Evolutionary conservation across 2,113 vertebrate species (phyloP), one percentile per base, ranked within the genome.

Genomic region (Hystrix cristata): DNA sequence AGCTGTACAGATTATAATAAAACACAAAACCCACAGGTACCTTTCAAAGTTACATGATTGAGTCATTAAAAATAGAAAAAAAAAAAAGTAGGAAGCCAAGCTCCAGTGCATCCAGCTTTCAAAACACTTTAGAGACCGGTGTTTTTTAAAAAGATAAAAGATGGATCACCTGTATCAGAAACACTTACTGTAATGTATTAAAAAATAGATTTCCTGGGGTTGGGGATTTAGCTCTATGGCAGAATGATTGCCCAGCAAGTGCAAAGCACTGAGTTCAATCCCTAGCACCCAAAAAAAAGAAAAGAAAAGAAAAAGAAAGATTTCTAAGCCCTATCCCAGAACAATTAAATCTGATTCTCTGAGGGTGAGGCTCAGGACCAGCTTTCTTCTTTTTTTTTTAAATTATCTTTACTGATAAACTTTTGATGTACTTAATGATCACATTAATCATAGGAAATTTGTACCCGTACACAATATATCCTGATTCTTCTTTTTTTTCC

Each of bases 31-130:
- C 51, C 60, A 83, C 13, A 11, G 29, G 38, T 48, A 87, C 78
- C 79, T 87, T 91, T 84, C 51, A 96, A 98, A 95, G 46, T 87
- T 93, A 91, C 43, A 83, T 51, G 51, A 78, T 43, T 27, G 29
- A 94, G n/a, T 53, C 93, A 84, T 95, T 95, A 93, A 94, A 96
- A 97, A 91, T 3, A 74, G 43, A 87, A 53, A 92, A 60, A 91
- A 80, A 95, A 91, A 80, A 95, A 78, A 72, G 57, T 23, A 79
- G 53, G 25, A 89, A 79, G 59, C 27, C 86, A 91, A 55, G 78
- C 55, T 90, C n/a, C 15, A n/a, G n/a, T 34, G 23, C 18, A 48
- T 84, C 25, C 51, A 55, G 57, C 34, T 90, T 53, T 72, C 18
- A 96, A 89, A 92, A 87, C 11, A 53, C 18, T 48, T 82, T 69